Evolutionary conservation across 2,888 invertebrate genomes (phyloP), one percentile per base, ranked within the genome.

Genomic region (Pelosia muscerda): DNA sequence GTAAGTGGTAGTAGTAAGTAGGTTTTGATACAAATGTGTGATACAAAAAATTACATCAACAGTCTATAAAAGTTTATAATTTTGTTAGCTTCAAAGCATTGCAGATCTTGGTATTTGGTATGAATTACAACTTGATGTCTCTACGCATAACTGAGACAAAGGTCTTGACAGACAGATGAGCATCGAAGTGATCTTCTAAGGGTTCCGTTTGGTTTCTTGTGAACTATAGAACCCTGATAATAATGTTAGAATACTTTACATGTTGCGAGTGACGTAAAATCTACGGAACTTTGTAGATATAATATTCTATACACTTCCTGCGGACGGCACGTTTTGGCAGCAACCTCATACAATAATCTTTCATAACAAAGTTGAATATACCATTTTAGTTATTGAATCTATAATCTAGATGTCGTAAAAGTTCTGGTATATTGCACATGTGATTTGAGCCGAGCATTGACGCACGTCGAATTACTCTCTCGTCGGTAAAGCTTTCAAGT

Each of bases 251-350:
- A 53, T 59, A 22, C 34, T 68, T 61, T 15, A 23, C 72, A 78
- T 79, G 75, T 76, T 74, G 65, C 63, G 59, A 34, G 68, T 80
- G 78, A 85, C 85, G 84, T 81, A 77, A 85, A 87, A 86, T 82
- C 84, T 77, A 78, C 77, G 74, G 81, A 84, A 88, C 85, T 82
- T 74, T 79, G 75, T 78, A 69, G 69, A 78, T 78, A 83, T 87
- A 55, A 87, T 86, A 86, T 88, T 88, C 88, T 86, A 83, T 84
- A 77, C 73, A 83, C 86, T 85, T 87, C 88, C 88, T 81, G 74
- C 81, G 71, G 75, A 76, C 78, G 88, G 86, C 93, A 92, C 93
- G 92, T 92, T 89, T 92, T 92, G 91, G 93, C 93, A 91, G 73
- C 86, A 74, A 73, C 77, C 80, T 38, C 64, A 78, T 84, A 84